Conservation (phyloP, 2,888 invertebrate species). For the Nomada ferruginata region DNA sequence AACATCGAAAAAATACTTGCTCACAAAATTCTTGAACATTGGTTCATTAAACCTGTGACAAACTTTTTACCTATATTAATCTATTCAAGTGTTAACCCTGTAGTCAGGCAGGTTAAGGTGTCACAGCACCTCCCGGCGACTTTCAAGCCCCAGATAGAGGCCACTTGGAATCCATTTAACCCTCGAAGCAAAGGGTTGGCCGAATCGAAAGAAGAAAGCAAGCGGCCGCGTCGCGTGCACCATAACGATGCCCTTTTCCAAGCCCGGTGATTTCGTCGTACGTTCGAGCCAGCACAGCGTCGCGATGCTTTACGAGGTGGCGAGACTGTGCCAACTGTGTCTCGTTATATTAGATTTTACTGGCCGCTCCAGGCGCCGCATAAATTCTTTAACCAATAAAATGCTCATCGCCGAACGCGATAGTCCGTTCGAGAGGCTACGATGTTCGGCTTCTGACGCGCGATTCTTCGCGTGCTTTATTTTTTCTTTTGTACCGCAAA, state of each 20-base stretch:
- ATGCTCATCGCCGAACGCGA: slow-evolving; percentile 73
- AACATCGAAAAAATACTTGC: too few relatives aligned
- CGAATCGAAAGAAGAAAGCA: slow-evolving; percentile 1
- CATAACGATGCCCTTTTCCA: slow-evolving; percentile 62
- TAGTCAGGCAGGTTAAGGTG: too few relatives aligned
- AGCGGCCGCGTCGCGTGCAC: slow-evolving; percentile 7
- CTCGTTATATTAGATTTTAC: slow-evolving; percentile 83
- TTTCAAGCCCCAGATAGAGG: not conserved
- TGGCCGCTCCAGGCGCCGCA: slow-evolving; percentile 78
- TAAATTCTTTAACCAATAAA: slow-evolving; percentile 83
- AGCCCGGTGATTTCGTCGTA: slow-evolving; percentile 72
- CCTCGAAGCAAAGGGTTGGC: not conserved
- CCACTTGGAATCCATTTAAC: slow-evolving; percentile 29
- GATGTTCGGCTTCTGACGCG: slow-evolving; percentile 3
- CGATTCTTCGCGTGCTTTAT: not conserved
- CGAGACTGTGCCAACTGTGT: slow-evolving; percentile 81
- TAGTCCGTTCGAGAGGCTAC: slow-evolving; percentile 35
- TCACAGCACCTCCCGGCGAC: not conserved
- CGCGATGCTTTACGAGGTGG: slow-evolving; percentile 81
- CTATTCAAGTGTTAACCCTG: not conserved
- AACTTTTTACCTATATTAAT: too few relatives aligned
- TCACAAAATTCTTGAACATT: too few relatives aligned
- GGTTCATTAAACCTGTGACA: too few relatives aligned
- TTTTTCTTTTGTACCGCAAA: not conserved
- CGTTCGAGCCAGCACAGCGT: slow-evolving; percentile 62